Base-by-base conservation (phyloP, 2,797 vertebrate species). In the Sebastes diaconus region DNA sequence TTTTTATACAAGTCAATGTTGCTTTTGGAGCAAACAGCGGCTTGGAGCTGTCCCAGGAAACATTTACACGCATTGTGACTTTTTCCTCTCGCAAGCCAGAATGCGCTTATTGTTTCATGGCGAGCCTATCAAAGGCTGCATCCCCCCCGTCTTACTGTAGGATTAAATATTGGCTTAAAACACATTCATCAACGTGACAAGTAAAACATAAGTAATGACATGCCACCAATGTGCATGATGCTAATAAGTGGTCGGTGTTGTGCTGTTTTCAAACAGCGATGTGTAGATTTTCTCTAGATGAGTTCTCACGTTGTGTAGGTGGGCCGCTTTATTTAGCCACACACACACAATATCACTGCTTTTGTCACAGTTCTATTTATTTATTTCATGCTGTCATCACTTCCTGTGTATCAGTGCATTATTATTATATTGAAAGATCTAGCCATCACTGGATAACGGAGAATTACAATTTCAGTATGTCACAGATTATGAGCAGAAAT, bases 1-100 rank as follows among this genome's bases (percentile, higher is more conserved):
- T 94, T 94, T 87, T 94, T 90, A 90, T 91, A 88, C 90, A 82
- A 93, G 91, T 93, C 92, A 90, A 77, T 94, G 92, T 93, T 95
- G 91, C 90, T 92, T 94, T 93, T 95, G 93, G 92, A 95, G 85
- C 90, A 85, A 92, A 88, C 89, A 90, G 80, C 69, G 80, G 81
- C 86, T 95, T 95, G 95, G 93, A 92, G 58, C 82, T 52, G 86
- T 90, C 92, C 94, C 93, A 93, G 92, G 82, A 94, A 94, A 90
- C 87, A 83, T 94, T 95, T 93, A 91, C 92, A 92, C 72, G 83
- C 84, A 77, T 80, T 75, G 85, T 84, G 92, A 86, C 84, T 87
- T 79, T 84, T 76, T 55, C n/a, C 63, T 77, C 74, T 81, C 58
- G 7, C 54, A 67, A 83, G 81, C 86, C 83, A 85, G 79, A 73